Base-by-base conservation (phyloP, 2,797 vertebrate species). In the Coendou prehensilis region DNA sequence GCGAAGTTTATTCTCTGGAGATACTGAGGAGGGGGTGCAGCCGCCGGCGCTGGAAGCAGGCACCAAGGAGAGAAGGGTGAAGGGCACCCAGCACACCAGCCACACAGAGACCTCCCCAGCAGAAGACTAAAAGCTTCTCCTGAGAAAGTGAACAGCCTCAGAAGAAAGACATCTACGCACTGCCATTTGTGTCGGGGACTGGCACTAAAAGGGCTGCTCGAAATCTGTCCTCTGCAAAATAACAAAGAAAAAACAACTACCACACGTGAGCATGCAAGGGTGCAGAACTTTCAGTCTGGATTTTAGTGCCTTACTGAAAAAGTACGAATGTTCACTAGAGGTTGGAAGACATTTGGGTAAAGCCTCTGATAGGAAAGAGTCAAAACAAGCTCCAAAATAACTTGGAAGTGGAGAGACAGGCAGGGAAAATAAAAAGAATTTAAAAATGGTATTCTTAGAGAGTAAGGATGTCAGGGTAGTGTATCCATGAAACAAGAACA, bases 301-400 rank as follows among this genome's bases (percentile, higher is more conserved):
- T 50, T 18, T 88, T n/a, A 69, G 37, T 76, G 57, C 57, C 52
- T 93, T 76, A 13, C 52, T 89, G 75, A 78, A 89, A 76, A 76
- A 79, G 47, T 26, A 63, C 2, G 20, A 87, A 82, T 50, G 50
- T 30, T 64, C 52, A 33, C 50, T 63, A 87, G n/a, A 78, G 6
- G 37, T 41, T 8, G 0, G 17, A 17, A 57, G 82, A 80, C 30
- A 15, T 59, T 73, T 50, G 33, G 50, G 61, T 52, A 82, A 73
- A 47, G 64, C 5, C 41, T 57, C 59, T 59, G 52, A 87, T 8
- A 41, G 9, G 81, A 78, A 91, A 89, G 47, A 73, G 59, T 57
- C 56, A 85, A 95, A 87, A 59, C 22, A 87, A 88, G 95, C 23
- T 87, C 22, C 56, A 91, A 92, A 81, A 83, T 73, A 88, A 95